Evolutionary conservation across 1,140 invertebrate species (phyloP), one percentile per base, ranked within the genome.

Genomic region (Meloidogyne hapla): DNA sequence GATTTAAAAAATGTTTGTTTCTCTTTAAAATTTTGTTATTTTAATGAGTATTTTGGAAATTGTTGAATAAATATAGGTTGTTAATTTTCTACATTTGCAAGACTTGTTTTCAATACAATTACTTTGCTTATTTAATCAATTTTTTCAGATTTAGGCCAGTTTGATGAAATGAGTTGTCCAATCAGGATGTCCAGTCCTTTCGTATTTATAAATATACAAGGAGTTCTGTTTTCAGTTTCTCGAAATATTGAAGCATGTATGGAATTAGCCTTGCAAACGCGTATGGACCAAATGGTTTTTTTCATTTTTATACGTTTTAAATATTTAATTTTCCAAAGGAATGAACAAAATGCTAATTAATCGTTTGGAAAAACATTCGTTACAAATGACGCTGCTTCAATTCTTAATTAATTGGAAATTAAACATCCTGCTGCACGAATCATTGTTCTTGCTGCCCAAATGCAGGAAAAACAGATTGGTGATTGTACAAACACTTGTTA

Each of bases 321-420:
- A 67, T n/a, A 28, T 84, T 67, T 77, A 42, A 25, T 13, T 18
- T 56, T 64, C 6, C 84, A 26, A 93, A 91, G 96, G 96, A 21
- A 96, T 98, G 92, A 99, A 98, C 88, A 99, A 99, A 90, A 98
- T 99, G 92, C 92, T 99, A 9, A 98, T 99, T 45, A 99, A 99
- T 89, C 95, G 98, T 85, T 91, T 99, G 79, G 96, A 98, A 84
- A 99, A 99, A 87, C 90, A 98, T 74, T 98, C 90, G 93, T 99
- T 1, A 99, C 97, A 0, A 98, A 94, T 89, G 97, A 99, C 91
- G 97, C 96, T 62, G 96, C 94, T 0, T 98, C 96, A 0, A 99
- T 99, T 75, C 93, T 99, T 72, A 91, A 92, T 79, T 94, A 98
- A 88, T 88, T 98, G 18, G 94, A 98, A 88, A 90, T 99, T 56